Conservation (phyloP, 2,113 vertebrate genomes). For the Euleptes europaea region DNA sequence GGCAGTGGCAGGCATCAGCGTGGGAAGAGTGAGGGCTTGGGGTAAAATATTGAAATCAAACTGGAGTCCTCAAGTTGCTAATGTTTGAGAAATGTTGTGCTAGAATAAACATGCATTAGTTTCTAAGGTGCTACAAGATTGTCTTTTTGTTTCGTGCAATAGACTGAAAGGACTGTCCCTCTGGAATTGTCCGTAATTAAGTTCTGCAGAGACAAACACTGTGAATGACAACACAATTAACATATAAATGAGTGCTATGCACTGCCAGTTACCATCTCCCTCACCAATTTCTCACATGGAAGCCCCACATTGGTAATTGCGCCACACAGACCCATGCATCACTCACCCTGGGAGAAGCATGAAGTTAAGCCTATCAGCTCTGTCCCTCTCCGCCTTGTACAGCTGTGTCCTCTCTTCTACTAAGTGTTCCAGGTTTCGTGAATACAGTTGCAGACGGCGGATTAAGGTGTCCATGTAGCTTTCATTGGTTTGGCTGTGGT, state of each 20-base stretch:
- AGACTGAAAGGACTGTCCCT: not conserved
- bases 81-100: too few relatives aligned
- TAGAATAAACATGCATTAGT: too few relatives aligned
- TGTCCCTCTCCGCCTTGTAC: conserved; percentile 94
- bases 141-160: not conserved
- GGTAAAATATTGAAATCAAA: too few relatives aligned
- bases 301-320: not conserved
- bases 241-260: not conserved
- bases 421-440: conserved; percentile 90
- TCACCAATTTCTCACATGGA: not conserved
- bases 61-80: too few relatives aligned
- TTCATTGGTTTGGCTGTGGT: conserved; percentile 89
- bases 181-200: not conserved
- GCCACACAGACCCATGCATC: not conserved
- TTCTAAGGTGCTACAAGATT: too few relatives aligned
- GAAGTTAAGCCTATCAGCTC: conserved; percentile 93
- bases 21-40: too few relatives aligned
- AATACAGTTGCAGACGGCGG: conserved; percentile 94
- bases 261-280: not conserved
- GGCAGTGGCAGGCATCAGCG: too few relatives aligned
- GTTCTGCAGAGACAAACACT: not conserved
- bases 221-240: not conserved
- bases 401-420: conserved; percentile 93
- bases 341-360: conserved; percentile 92
- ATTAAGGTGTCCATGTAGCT: conserved; percentile 98